Evolutionary conservation across 2,113 vertebrate species (phyloP).

Genomic region (Tiliqua scincoides): DNA sequence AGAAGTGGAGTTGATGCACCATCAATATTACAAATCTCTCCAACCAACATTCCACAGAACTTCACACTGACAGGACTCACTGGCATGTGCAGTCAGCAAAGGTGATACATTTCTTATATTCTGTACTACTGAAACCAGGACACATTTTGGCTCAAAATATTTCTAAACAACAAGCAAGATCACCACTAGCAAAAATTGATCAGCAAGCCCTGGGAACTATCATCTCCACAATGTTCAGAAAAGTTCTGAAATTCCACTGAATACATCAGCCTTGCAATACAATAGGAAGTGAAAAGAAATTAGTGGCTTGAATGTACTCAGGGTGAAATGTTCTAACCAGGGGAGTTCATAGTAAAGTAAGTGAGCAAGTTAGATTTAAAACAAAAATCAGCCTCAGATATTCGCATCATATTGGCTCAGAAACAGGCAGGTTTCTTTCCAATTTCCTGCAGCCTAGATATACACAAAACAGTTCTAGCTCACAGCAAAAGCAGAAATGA

Average conservation of each 20-base stretch:
- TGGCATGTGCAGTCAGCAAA: not conserved
- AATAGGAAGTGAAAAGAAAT: not conserved
- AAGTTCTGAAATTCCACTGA: not conserved
- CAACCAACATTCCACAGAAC: not conserved
- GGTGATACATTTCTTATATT: not conserved
- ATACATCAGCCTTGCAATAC: not conserved
- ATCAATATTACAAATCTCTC: not conserved
- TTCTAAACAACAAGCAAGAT: not conserved
- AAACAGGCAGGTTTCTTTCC: not conserved
- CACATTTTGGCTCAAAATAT: not conserved
- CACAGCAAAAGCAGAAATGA: not conserved
- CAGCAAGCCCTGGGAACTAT: not conserved
- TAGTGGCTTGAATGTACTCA: not conserved
- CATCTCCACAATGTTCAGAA: not conserved
- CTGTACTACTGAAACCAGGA: not conserved
- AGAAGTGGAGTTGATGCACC: not conserved
- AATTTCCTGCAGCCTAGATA: not conserved
- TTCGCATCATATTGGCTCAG: not conserved
- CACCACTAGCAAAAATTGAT: not conserved
- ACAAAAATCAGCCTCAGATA: not conserved
- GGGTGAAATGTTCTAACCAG: not conserved
- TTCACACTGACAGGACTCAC: not conserved
- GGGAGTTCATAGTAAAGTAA: not conserved
- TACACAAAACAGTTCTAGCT: not conserved
- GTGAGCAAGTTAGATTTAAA: not conserved